phyloP scores from a whole-genome alignment of 1,140 invertebrate species.

The Macrotrachela quadricornifera region DNA sequence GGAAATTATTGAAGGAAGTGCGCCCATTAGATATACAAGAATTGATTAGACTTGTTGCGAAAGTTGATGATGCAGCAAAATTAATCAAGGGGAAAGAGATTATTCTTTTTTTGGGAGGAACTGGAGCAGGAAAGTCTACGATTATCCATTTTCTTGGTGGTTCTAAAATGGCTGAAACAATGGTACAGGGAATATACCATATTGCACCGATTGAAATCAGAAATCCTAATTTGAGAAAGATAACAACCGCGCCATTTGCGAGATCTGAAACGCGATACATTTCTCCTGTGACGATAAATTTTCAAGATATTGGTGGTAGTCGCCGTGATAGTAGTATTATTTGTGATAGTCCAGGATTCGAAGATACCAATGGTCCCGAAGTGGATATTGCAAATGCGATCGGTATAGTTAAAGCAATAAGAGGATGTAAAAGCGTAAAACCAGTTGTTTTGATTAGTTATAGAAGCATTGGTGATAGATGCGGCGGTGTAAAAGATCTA shows the following conservation, averaged over 20 bases:
- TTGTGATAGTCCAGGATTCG: background rate
- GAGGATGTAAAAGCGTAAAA: background rate
- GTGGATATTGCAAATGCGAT: background rate
- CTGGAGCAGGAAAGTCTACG: no score
- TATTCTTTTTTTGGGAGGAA: background rate
- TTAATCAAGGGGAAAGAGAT: background rate
- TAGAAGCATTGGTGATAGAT: no score
- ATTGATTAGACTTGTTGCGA: no score
- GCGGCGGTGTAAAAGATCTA: no score
- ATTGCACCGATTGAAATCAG: no score
- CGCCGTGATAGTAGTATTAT: background rate
- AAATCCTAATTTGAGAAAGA: no score
- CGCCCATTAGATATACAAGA: no score
- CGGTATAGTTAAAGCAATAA: background rate
- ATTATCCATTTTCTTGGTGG: background rate
- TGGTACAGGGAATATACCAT: background rate
- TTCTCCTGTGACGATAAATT: background rate
- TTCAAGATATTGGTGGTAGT: background rate
- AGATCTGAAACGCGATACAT: background rate
- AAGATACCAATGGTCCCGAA: background rate
- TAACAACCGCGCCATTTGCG: background rate
- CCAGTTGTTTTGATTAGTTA: no score
- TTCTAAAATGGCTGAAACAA: no score
- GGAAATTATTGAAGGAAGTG: no score
- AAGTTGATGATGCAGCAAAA: no score